A percentile compares a stretch with the other conserved stretches of the same genome.
Conservation (phyloP, 2,113 vertebrate species). For the Trogon surrucura region DNA sequence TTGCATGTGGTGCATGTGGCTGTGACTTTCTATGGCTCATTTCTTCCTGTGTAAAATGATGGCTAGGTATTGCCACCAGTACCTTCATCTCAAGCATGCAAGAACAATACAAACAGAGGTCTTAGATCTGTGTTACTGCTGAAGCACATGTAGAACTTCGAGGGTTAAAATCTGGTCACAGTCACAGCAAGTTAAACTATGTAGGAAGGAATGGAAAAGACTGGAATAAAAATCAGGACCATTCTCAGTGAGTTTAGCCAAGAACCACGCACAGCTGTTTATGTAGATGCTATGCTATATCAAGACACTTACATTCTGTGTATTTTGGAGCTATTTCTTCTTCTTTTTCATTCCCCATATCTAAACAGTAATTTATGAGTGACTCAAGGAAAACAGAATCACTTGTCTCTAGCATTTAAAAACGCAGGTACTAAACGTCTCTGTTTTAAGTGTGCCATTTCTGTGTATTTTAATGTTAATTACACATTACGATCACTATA, state of each 20-base stretch:
- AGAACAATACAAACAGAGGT: neutral
- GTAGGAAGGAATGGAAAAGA: neutral
- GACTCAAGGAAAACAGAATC: neutral
- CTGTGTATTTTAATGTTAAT: neutral
- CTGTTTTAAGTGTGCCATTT: neutral
- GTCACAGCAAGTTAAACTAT: neutral
- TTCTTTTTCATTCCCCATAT: neutral
- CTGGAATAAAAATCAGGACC: neutral
- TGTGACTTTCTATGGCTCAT: neutral
- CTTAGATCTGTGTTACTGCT: neutral
- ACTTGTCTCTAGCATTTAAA: neutral
- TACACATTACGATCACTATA: neutral
- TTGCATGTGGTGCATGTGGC: neutral
- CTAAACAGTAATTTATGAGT: neutral
- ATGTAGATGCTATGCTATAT: neutral
- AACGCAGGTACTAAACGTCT: neutral
- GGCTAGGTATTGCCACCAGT: neutral
- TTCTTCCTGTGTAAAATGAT: neutral
- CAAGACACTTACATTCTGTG: neutral
- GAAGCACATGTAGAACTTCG: neutral
- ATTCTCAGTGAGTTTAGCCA: neutral
- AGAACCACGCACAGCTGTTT: neutral
- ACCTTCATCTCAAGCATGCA: neutral
- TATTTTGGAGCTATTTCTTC: neutral
- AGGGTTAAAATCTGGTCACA: neutral